A percentile compares a stretch with the other conserved stretches of the same genome.
phyloP scores from a whole-genome alignment of 2,888 invertebrate genomes.

The Leptinotarsa haldemani region DNA sequence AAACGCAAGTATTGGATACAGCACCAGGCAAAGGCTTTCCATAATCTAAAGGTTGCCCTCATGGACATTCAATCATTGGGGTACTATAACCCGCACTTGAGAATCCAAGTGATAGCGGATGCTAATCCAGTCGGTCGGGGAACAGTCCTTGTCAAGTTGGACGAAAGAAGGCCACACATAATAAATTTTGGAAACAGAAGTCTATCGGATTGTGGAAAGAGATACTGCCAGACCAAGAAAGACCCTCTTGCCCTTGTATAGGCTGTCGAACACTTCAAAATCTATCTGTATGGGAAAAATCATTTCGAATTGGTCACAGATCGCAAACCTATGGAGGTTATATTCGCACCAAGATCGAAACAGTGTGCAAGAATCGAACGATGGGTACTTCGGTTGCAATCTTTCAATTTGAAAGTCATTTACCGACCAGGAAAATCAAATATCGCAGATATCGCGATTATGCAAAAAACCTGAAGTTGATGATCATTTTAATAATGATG shows the following conservation, averaged over 20 bases:
- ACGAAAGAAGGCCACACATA: not conserved
- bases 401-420: conserved; percentile 23
- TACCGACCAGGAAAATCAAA: no score
- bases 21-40: conserved; percentile 28
- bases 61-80: conserved; percentile 36
- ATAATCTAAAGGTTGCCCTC: conserved; percentile 29
- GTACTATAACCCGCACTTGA: conserved; percentile 45
- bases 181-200: conserved; percentile 43
- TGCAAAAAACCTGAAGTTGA: not conserved
- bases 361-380: conserved; percentile 42
- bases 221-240: conserved; percentile 57
- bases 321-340: no score
- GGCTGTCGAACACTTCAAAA: no score
- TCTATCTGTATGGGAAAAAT: no score
- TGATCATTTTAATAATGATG: not conserved
- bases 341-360: no score
- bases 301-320: no score
- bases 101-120: conserved; percentile 50
- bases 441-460: no score
- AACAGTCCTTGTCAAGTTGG: not conserved
- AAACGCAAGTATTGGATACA: conserved; percentile 31
- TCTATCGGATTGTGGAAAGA: conserved; percentile 44
- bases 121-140: conserved; percentile 37
- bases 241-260: no score
- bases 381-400: conserved; percentile 32